Percentiles rank a stretch among this genome's conserved stretches.
Evolutionary conservation across 2,797 vertebrate genomes (phyloP).

Genomic region (Coranthus polyacanthus): DNA sequence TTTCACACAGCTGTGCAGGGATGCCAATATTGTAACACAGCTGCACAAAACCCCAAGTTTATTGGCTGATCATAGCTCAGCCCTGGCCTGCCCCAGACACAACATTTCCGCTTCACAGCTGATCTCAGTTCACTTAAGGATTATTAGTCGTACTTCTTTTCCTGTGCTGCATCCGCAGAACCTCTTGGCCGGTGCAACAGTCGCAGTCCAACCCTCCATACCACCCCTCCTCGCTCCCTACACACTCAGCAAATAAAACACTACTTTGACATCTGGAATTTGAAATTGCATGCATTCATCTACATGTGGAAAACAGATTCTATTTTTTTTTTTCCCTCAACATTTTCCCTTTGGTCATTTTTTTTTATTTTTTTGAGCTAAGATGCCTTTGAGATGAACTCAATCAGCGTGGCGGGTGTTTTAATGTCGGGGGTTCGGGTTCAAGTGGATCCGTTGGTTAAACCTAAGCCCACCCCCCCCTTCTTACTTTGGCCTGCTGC

Average conservation of each 20-base stretch:
- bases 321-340: constrained; percentile 41
- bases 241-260: constrained; percentile 60
- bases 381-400: constrained; percentile 76
- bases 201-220: constrained; percentile 32
- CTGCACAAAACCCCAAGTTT: constrained; percentile 54
- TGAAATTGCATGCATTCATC: constrained; percentile 68
- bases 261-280: constrained; percentile 80
- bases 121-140: constrained; percentile 66
- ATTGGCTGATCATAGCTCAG: constrained; percentile 63
- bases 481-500: constrained; percentile 54
- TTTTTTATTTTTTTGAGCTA: constrained; percentile 44
- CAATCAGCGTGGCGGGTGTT: constrained; percentile 69
- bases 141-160: constrained; percentile 57
- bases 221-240: constrained; percentile 28
- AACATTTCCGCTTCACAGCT: constrained; percentile 72
- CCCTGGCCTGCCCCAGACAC: constrained; percentile 58
- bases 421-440: constrained; percentile 45
- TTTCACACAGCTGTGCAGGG: constrained; percentile 71
- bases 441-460: constrained; percentile 50
- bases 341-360: constrained; percentile 50
- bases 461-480: constrained; percentile 48
- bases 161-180: constrained; percentile 62
- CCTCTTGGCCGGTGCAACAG: constrained; percentile 47
- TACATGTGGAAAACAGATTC: constrained; percentile 76
- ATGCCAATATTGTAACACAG: constrained; percentile 60